These are phyloP conservation scores for Ophthalmolycus amberensis DNA, from an alignment of 2,113 vertebrate genomes.

Conservation along the genomic window DNA sequence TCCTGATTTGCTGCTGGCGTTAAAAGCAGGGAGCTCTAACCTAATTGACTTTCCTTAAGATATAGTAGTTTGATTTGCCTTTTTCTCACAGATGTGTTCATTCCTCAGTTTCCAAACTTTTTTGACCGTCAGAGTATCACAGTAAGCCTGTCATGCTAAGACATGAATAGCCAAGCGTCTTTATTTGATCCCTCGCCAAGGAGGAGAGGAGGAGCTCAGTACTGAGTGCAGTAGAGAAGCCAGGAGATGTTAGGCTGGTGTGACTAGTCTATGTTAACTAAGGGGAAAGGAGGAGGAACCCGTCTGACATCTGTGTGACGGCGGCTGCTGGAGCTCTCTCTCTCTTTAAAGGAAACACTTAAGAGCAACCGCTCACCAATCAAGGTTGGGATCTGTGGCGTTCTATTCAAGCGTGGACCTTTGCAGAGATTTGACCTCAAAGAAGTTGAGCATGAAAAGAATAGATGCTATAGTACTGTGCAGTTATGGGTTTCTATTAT, in stretches of 20 bases:
- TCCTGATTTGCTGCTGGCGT: constrained; percentile 14
- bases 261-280: background rate
- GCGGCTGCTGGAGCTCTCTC: constrained; percentile 6
- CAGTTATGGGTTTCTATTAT: no score
- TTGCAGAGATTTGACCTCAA: background rate
- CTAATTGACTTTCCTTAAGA: constrained; percentile 24
- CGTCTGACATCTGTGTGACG: background rate
- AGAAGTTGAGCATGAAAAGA: no score
- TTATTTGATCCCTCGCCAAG: background rate
- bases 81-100: background rate
- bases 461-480: no score
- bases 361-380: background rate
- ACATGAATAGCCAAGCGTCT: constrained; percentile 23
- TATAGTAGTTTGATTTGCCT: constrained; percentile 14
- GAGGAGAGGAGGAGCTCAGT: constrained; percentile 11
- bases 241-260: background rate
- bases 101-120: constrained; percentile 29
- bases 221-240: constrained; percentile 15
- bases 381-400: background rate
- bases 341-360: background rate
- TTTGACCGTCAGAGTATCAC: background rate
- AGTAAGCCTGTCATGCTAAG: background rate
- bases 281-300: constrained; percentile 12
- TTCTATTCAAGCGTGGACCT: background rate
- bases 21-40: constrained; percentile 23